Conservation (phyloP, 2,113 vertebrate genomes). For the Tylochromis polylepis region DNA sequence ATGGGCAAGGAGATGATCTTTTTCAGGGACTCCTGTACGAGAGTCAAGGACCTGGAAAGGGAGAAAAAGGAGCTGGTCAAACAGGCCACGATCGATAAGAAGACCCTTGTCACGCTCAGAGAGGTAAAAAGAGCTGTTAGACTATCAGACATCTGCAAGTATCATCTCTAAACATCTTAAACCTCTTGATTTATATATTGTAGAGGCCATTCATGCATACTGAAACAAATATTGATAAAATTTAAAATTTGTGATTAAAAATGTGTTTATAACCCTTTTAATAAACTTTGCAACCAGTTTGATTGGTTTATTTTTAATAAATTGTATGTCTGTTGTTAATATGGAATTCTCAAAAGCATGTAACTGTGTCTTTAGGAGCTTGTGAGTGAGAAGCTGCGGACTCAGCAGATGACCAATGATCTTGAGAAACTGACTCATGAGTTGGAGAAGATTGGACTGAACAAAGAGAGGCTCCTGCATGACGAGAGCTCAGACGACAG, state of each 20-base stretch:
- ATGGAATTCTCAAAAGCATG: not conserved
- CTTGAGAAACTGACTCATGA: conserved; percentile 95
- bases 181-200: not conserved
- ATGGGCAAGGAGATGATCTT: conserved; percentile 87
- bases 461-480: conserved; percentile 91
- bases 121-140: conserved; percentile 76
- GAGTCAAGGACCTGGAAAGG: conserved; percentile 89
- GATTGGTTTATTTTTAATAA: not conserved
- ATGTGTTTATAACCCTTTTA: not conserved
- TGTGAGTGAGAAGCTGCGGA: conserved; percentile 92
- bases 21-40: conserved; percentile 85
- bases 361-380: conserved; percentile 79
- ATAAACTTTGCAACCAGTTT: not conserved
- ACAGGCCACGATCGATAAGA: conserved; percentile 90
- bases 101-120: conserved; percentile 87
- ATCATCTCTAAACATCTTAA: not conserved
- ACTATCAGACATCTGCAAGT: not conserved
- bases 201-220: not conserved
- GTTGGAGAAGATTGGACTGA: conserved; percentile 95
- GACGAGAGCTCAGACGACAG: conserved; percentile 92
- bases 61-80: conserved; percentile 96
- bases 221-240: not conserved
- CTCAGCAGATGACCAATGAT: conserved; percentile 95
- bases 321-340: not conserved
- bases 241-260: not conserved